Conservation (phyloP, 2,797 vertebrate genomes). For the Chloroceryle inda region DNA sequence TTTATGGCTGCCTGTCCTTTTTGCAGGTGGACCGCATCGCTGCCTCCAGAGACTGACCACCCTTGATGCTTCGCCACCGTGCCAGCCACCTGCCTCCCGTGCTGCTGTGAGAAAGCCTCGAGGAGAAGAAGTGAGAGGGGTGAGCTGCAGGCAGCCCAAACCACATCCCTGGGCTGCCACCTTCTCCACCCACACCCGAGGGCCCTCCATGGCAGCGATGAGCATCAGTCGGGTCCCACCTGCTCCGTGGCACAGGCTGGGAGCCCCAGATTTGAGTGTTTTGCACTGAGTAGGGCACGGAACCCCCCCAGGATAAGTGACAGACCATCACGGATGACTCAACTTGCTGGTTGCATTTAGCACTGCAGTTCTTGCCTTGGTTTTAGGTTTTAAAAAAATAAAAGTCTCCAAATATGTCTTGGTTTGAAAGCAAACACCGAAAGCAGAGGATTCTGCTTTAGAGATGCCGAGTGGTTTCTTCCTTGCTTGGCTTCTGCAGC, state of each 20-base stretch:
- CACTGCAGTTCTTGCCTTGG: not conserved
- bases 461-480: not conserved
- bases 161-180: not conserved
- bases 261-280: not conserved
- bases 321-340: not conserved
- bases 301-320: not conserved
- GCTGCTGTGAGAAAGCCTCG: not conserved
- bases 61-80: rapidly evolving
- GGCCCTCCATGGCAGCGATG: rapidly evolving
- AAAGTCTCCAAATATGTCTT: not conserved
- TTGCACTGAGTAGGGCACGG: not conserved
- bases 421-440: not conserved
- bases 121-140: not conserved
- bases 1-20: not conserved
- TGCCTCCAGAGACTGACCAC: conserved; percentile 28
- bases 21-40: conserved; percentile 58
- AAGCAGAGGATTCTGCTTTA: not conserved
- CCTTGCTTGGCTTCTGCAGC: not conserved
- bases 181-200: not conserved
- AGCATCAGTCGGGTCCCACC: not conserved
- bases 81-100: rapidly evolving
- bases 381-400: conserved; percentile 4
- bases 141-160: not conserved
- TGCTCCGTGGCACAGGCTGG: not conserved
- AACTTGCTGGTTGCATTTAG: not conserved